Base-by-base conservation (phyloP, 2,113 vertebrate species). In the Lota lota region DNA sequence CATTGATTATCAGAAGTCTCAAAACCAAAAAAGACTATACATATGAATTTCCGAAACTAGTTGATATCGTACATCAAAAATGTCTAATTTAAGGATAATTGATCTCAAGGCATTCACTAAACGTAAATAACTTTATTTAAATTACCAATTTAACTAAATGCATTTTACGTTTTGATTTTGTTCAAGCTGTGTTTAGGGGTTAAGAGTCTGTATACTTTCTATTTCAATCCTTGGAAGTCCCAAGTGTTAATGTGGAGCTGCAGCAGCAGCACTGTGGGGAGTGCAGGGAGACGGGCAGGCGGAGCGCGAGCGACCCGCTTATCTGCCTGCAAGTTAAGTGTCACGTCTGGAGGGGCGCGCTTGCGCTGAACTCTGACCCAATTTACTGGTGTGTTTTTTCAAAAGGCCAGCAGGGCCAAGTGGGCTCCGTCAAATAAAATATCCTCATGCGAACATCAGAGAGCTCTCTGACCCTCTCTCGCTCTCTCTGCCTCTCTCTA, bases 371-470 rank as follows among this genome's bases (percentile, higher is more conserved):
- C 88, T 89, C 68, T 88, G 83, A 91, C 86, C 78, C 81, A 56
- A 22, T 80, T 81, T 76, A 70, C 81, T 81, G 73, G 75, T 78
- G 79, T 84, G 78, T 87, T 90, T 88, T 87, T 85, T 74, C 68
- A 83, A 83, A 88, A 84, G 89, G 88, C 83, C 84, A 79, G 3
- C 1, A 1, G 77, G 84, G 85, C 81, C 81, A 85, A 87, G 83
- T 83, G 83, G 36, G 75, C 67, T 79, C 79, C 22, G 79, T 88
- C 87, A 85, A 78, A 83, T 15, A 66, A 75, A 89, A 83, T 86
- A 64, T 89, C 79, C 82, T 81, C 79, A 77, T 61, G 22, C 76
- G 69, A 73, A 83, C 81, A 76, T 73, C 78, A 64, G 63, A 66
- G 63, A 59, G 76, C 0, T 56, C 65, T 59, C 36, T 56, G 21